Percentiles rank a stretch among this genome's conserved stretches.
phyloP scores from a whole-genome alignment of 2,797 vertebrate species.

The Myioborus melanocephalus region DNA sequence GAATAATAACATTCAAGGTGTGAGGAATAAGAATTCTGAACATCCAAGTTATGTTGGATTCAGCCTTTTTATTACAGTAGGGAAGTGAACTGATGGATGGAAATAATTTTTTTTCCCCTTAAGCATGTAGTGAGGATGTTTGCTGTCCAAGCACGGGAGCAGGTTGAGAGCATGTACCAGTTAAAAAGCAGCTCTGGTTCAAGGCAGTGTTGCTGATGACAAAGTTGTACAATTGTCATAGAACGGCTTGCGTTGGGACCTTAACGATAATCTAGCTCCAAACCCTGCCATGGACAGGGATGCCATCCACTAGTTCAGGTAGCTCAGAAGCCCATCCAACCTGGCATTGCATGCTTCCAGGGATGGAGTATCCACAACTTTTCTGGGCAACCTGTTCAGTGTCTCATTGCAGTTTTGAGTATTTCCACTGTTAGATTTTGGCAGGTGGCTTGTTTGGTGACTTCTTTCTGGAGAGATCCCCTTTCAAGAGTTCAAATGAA shows the following conservation, averaged over 20 bases:
- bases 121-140: not conserved
- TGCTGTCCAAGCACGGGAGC: not conserved
- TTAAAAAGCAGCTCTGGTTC: not conserved
- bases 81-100: not conserved
- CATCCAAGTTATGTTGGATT: not conserved
- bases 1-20: not conserved
- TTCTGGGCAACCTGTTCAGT: not conserved
- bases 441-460: not conserved
- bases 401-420: not conserved
- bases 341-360: not conserved
- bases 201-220: not conserved
- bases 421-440: not conserved
- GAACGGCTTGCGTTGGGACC: not conserved
- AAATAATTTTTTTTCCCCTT: not conserved
- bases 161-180: not conserved
- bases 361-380: not conserved
- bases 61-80: not conserved
- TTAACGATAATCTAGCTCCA: not conserved
- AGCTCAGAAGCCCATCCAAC: not conserved
- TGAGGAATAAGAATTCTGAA: not conserved
- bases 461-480: not conserved
- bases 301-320: not conserved
- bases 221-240: not conserved
- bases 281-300: fast-evolving
- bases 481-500: not conserved